Evolutionary conservation across 35 echinoderm and acorn worm genomes (phyloP), one percentile per base, ranked within the genome.

Genomic region (Apostichopus parvimensis): DNA sequence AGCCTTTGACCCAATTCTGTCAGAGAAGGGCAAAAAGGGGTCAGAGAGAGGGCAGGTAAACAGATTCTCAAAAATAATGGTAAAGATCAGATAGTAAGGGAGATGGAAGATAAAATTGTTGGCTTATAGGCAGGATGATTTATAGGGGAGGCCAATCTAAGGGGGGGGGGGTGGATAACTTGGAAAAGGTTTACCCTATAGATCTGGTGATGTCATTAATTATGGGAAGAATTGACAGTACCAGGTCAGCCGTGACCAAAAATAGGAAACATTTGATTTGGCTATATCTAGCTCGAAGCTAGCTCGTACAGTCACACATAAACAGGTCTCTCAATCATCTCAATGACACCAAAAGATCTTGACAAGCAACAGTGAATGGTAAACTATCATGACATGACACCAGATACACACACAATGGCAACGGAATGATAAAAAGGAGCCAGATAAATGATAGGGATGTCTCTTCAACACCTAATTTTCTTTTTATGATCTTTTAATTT

Each of bases 1-100:
- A 91, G 89, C 89, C 89, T 91, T 91, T 91, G 89, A 79, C 89
- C 89, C 76, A 91, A 79, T 91, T 91, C 76, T 77, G 73, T 25
- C 89, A 77, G 10, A 79, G 52, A 56, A 60, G 89, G 89, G 89
- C 55, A 91, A 56, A 45, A 57, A 91, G 59, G 89, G 89, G 89
- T 91, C 89, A 91, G 24, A 53, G 45, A 64, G 52, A 73, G 86
- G 86, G 68, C 86, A 88, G 86, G 86, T 73, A 88, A 68, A 88
- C 61, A 88, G 64, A 88, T 53, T 53, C 55, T 9, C 8, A 54
- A 82, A 82, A 45, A 57, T 12, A 15, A 88, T 55, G 85, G 85
- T 10, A 57, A 20, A 56, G 52, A 87, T 28, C 6, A 57, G 57
- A n/a, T 8, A 71, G 24, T 15, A 87, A 34, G 59, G 9, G 64